Base-by-base conservation (phyloP, 2,888 invertebrate species). In the Formica aserva region DNA sequence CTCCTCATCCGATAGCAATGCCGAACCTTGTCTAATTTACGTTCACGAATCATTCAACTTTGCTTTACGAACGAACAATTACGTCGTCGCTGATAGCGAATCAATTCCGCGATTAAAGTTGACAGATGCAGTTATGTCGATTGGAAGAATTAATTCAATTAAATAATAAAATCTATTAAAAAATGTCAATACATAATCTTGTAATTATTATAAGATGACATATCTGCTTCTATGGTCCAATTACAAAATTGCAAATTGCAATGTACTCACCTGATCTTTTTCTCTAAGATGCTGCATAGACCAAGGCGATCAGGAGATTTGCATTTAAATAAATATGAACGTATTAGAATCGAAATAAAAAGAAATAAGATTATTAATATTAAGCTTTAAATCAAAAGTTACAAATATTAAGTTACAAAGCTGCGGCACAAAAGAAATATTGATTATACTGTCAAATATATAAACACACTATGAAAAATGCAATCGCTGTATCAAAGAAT, bases 1-100 rank as follows among this genome's bases (percentile, higher is more conserved):
- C 95, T 98, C 98, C 95, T 98, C 98, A 95, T 98, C 98, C 85
- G 98, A 98, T 93, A 98, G 96, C 93, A 98, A 95, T 94, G 97
- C 96, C 95, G 93, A 92, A 76, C 97, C 97, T 96, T 97, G 97
- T 95, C 97, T 97, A 95, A 87, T 91, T 89, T 82, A 91, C 90
- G 85, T 92, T 92, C 89, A 77, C 88, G 84, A 82, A 89, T 84
- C 84, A 83, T 90, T 84, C 74, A 52, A 84, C 38, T 84, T 80
- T 52, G 65, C 45, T 63, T 74, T 74, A 55, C 60, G 35, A 60
- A 62, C 41, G 6, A 67, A 52, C 52, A 52, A 67, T 67, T 55
- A 71, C 45, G 55, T 45, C 22, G 71, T 72, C 45, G 78, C 26
- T 45, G 60, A 80, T 22, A 80, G 38, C 45, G 18, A 62, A 60